Percentiles rank a stretch among this genome's conserved stretches.
Conservation (phyloP, 1,140 invertebrate genomes). For the Arctopsyche grandis region DNA sequence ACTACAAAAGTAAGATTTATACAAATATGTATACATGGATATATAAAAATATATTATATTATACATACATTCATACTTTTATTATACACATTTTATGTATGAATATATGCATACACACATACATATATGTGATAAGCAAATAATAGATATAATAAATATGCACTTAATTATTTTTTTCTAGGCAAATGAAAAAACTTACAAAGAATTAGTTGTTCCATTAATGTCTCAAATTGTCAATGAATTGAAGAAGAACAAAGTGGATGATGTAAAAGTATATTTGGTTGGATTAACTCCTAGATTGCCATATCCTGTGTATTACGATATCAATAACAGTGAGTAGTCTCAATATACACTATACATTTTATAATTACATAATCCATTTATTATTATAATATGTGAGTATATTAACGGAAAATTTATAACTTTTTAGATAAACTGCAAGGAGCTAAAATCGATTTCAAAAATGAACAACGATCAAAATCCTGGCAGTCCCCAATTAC, state of each 20-base stretch:
- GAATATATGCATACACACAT: no score
- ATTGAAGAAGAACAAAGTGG: slow-evolving; percentile 62
- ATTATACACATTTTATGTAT: no score
- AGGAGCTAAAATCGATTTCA: slow-evolving; percentile 61
- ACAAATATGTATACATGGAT: background rate
- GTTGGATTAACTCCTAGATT: slow-evolving; percentile 59
- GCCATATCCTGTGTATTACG: slow-evolving; percentile 62
- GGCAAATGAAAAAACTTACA: slow-evolving; percentile 64
- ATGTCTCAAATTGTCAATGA: slow-evolving; percentile 63
- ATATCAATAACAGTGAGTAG: slow-evolving; percentile 61
- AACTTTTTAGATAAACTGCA: slow-evolving; percentile 61
- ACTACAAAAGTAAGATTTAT: slow-evolving; percentile 61
- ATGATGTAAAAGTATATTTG: slow-evolving; percentile 63
- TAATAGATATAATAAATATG: no score
- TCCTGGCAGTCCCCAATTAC: slow-evolving; percentile 49
- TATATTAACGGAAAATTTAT: background rate
- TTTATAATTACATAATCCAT: no score
- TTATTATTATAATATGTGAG: no score
- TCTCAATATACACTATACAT: no score
- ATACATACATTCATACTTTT: no score
- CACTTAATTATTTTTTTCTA: no score
- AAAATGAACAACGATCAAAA: slow-evolving; percentile 59
- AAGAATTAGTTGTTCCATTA: slow-evolving; percentile 65
- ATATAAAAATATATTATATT: background rate
- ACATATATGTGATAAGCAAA: no score